These are phyloP conservation scores for Salvelinus namaycush DNA, from an alignment of 2,113 vertebrate genomes.

Conservation along the genomic window DNA sequence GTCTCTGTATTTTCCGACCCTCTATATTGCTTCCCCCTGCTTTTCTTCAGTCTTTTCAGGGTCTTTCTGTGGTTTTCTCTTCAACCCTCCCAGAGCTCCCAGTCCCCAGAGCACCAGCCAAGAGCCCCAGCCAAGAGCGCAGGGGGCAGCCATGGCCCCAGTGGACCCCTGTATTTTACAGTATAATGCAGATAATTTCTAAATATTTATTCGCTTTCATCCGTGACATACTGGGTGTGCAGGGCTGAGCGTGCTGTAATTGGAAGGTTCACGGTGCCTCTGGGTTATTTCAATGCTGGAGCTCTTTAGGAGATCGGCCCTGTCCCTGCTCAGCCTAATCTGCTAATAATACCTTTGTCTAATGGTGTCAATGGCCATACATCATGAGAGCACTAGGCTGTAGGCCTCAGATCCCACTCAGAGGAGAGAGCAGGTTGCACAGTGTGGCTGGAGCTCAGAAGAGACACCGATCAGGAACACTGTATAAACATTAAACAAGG, in stretches of 20 bases:
- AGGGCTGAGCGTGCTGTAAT: conserved; percentile 76
- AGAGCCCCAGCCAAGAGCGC: conserved; percentile 68
- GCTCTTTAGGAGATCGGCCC: conserved; percentile 64
- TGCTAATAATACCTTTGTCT: conserved; percentile 82
- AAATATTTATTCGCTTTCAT: conserved; percentile 89
- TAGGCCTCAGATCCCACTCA: conserved; percentile 4
- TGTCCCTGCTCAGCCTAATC: conserved; percentile 72
- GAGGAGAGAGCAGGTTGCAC: conserved; percentile 12
- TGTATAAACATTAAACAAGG: background rate
- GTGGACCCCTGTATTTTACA: conserved; percentile 51
- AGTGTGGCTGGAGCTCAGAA: conserved; percentile 3
- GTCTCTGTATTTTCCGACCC: background rate
- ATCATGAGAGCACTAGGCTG: conserved; percentile 50
- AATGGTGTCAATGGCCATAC: conserved; percentile 79
- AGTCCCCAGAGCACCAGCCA: conserved; percentile 71
- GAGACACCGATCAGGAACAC: background rate
- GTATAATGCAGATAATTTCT: conserved; percentile 80
- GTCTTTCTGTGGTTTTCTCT: background rate
- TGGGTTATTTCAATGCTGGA: conserved; percentile 63
- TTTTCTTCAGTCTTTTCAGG: background rate
- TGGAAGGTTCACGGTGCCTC: conserved; percentile 75
- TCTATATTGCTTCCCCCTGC: background rate
- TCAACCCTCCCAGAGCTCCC: background rate
- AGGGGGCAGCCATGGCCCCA: conserved; percentile 42
- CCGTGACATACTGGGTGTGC: conserved; percentile 71